A percentile compares a stretch with the other conserved stretches of the same genome.
Conservation (phyloP, 2,113 vertebrate genomes). For the Lycocorax pyrrhopterus region DNA sequence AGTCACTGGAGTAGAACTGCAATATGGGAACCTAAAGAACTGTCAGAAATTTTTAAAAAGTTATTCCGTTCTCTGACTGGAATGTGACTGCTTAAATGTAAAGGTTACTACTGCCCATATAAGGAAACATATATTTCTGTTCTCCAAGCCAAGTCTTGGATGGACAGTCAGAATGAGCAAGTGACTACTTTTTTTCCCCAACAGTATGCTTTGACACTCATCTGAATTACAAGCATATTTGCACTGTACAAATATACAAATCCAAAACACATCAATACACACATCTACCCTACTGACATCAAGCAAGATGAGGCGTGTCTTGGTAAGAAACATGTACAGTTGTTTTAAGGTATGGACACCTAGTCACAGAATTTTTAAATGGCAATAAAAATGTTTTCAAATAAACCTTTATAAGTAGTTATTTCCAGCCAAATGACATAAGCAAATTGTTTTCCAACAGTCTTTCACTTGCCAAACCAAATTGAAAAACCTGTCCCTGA, state of each 20-base stretch:
- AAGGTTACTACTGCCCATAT: neutral
- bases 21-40: neutral
- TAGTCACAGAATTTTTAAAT: neutral
- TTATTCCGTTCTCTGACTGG: neutral
- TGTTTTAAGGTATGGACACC: neutral
- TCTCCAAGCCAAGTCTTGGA: neutral
- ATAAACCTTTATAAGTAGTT: neutral
- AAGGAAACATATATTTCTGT: neutral
- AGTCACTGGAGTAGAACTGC: neutral
- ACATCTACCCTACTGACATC: neutral
- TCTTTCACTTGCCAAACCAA: neutral
- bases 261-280: neutral
- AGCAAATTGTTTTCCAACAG: neutral
- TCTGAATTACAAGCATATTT: neutral
- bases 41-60: neutral
- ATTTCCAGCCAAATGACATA: neutral
- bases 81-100: neutral
- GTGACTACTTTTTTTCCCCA: neutral
- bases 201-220: neutral
- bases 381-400: neutral
- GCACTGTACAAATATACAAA: neutral
- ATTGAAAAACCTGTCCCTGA: neutral
- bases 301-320: neutral
- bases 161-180: neutral
- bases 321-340: neutral